phyloP scores from a whole-genome alignment of 2,113 vertebrate species.

The Clarias macrocephalus region DNA sequence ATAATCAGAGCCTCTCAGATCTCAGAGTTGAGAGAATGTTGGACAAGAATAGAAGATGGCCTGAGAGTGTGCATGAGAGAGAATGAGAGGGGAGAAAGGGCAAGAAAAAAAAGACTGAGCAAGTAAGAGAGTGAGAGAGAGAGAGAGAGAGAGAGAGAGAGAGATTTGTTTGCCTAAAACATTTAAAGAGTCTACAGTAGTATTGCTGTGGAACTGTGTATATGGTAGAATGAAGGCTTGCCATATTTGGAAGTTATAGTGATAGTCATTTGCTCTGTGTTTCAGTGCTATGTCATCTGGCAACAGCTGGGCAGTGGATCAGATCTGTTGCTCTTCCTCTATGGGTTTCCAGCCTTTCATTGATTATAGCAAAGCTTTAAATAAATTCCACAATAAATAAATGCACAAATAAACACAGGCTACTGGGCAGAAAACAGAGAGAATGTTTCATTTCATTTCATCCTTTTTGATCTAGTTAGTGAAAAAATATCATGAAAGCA shows the following conservation, averaged over 20 bases:
- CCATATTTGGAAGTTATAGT: conserved; percentile 14
- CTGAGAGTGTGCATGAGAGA: not conserved
- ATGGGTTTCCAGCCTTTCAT: not conserved
- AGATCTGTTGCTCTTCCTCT: not conserved
- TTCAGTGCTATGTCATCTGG: not conserved
- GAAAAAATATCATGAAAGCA: not conserved
- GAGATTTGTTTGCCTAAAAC: not conserved
- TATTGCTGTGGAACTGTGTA: not conserved
- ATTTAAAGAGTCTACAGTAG: not conserved
- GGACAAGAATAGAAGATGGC: not conserved
- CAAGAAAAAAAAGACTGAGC: not conserved
- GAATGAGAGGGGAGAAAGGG: not conserved
- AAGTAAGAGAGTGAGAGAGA: not conserved
- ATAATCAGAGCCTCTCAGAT: not conserved
- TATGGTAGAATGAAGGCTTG: conserved; percentile 1
- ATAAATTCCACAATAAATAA: not conserved
- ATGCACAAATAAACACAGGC: too few species aligned
- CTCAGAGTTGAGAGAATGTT: not conserved
- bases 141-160: not conserved
- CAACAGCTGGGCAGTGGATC: not conserved
- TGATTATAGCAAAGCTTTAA: not conserved
- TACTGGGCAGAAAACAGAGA: not conserved
- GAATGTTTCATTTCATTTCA: not conserved
- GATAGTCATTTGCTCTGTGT: too few species aligned
- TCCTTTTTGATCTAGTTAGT: not conserved